Percentiles rank a stretch among this genome's conserved stretches.
Conservation (phyloP, 2,888 invertebrate genomes). For the Agonopterix arenella region DNA sequence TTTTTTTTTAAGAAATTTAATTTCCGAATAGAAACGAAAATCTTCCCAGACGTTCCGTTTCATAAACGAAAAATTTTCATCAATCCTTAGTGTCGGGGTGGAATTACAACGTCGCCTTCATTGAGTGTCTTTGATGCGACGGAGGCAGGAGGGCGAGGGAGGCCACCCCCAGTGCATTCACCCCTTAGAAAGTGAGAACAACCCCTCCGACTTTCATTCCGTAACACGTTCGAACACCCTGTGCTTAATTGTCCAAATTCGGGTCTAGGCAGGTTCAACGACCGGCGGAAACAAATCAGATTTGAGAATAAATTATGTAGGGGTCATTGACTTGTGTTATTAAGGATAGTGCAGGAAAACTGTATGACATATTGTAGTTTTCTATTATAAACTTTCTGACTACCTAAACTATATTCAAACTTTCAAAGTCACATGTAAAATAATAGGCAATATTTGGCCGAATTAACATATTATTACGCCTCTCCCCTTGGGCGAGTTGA, state of each 20-base stretch:
- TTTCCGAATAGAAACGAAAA: no score
- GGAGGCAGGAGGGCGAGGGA: constrained; percentile 47
- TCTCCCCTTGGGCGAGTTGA: no score
- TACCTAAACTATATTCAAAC: no score
- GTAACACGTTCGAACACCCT: constrained; percentile 57
- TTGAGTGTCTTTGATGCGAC: constrained; percentile 63
- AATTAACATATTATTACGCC: no score
- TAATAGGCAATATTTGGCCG: no score
- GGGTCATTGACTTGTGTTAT: constrained; percentile 3
- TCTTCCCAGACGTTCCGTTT: constrained; percentile 1
- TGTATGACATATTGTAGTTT: no score
- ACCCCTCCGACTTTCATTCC: constrained; percentile 58
- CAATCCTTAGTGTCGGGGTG: constrained; percentile 22
- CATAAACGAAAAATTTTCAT: constrained; percentile 19
- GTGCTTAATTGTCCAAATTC: constrained; percentile 65
- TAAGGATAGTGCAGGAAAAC: neutral
- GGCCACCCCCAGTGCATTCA: constrained; percentile 71
- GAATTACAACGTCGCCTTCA: constrained; percentile 41
- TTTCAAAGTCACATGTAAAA: no score
- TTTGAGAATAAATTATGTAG: constrained; percentile 20
- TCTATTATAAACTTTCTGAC: no score
- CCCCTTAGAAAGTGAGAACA: constrained; percentile 70
- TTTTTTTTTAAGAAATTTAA: no score
- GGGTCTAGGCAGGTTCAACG: constrained; percentile 56
- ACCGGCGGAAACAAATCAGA: constrained; percentile 24